phyloP scores from a whole-genome alignment of 2,113 vertebrate species.

The Mustela nigripes region DNA sequence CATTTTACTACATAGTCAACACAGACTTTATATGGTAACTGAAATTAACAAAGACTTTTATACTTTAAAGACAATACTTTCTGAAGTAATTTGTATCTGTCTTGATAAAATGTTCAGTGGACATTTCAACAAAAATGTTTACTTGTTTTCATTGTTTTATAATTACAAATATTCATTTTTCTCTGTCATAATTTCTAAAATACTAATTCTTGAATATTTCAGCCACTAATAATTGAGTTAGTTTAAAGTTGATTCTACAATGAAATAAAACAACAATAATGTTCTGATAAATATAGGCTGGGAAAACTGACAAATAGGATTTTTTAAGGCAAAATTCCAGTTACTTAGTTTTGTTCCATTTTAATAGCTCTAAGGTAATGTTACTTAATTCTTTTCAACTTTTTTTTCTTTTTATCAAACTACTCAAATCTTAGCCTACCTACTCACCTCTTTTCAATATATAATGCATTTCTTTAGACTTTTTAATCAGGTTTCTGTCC shows the following conservation, averaged over 20 bases:
- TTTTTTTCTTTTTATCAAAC: not conserved
- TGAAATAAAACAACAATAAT: not conserved
- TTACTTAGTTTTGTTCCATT: slow-evolving; percentile 25
- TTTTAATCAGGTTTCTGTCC: not conserved
- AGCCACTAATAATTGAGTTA: not conserved
- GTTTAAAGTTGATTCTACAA: not conserved
- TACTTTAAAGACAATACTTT: not conserved
- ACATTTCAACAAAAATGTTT: not conserved
- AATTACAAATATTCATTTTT: not conserved
- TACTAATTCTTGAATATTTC: not conserved
- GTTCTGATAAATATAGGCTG: not conserved
- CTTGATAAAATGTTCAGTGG: not conserved
- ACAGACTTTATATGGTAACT: slow-evolving; percentile 6
- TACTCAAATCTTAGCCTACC: not conserved
- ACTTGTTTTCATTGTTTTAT: slow-evolving; percentile 19
- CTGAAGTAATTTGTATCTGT: slow-evolving; percentile 7
- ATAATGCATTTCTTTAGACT: not conserved
- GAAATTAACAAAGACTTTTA: not conserved
- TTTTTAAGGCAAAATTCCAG: not conserved
- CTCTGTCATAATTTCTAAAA: not conserved
- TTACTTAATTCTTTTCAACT: slow-evolving; percentile 1
- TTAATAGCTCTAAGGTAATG: not conserved
- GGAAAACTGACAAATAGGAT: not conserved
- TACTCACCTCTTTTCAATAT: not conserved
- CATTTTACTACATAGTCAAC: not conserved